phyloP scores from a whole-genome alignment of 1,140 invertebrate species.

The Latrodectus geometricus region DNA sequence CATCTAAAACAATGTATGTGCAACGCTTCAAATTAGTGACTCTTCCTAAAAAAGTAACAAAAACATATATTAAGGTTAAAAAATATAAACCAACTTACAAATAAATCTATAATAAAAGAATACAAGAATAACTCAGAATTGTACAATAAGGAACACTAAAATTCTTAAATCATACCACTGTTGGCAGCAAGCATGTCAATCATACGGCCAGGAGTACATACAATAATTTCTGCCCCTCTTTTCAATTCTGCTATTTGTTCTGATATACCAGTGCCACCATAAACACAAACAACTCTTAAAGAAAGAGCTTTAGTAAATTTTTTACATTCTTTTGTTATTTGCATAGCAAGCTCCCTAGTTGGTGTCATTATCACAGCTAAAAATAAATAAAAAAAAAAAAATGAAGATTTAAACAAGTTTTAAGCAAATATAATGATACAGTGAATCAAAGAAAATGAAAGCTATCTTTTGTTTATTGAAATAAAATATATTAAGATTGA shows the following conservation, averaged over 20 bases:
- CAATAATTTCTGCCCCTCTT: slow-evolving; percentile 97
- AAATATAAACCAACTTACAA: background rate
- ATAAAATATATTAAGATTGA: background rate
- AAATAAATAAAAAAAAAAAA: slow-evolving; percentile 15
- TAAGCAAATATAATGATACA: background rate
- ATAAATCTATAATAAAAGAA: background rate
- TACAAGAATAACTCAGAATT: slow-evolving; percentile 15
- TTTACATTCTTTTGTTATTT: slow-evolving; percentile 97
- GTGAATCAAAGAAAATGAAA: background rate
- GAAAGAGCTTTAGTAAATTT: slow-evolving; percentile 93
- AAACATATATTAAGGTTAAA: background rate
- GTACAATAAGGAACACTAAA: slow-evolving; percentile 19
- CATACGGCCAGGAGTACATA: slow-evolving; percentile 99
- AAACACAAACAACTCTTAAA: slow-evolving; percentile 93
- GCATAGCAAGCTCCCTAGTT: slow-evolving; percentile 97
- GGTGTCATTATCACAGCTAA: slow-evolving; percentile 95
- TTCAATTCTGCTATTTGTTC: slow-evolving; percentile 99
- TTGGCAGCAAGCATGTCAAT: slow-evolving; percentile 99
- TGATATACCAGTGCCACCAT: slow-evolving; percentile 94
- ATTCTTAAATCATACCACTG: slow-evolving; percentile 75
- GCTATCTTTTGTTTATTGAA: background rate
- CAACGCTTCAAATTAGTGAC: slow-evolving; percentile 96
- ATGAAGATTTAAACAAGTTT: background rate
- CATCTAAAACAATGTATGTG: slow-evolving; percentile 97
- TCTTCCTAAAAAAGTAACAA: slow-evolving; percentile 74